A percentile compares a stretch with the other conserved stretches of the same genome.
These are phyloP conservation scores for Lepidurus apus DNA, from an alignment of 1,140 invertebrate genomes.

Conservation along the genomic window DNA sequence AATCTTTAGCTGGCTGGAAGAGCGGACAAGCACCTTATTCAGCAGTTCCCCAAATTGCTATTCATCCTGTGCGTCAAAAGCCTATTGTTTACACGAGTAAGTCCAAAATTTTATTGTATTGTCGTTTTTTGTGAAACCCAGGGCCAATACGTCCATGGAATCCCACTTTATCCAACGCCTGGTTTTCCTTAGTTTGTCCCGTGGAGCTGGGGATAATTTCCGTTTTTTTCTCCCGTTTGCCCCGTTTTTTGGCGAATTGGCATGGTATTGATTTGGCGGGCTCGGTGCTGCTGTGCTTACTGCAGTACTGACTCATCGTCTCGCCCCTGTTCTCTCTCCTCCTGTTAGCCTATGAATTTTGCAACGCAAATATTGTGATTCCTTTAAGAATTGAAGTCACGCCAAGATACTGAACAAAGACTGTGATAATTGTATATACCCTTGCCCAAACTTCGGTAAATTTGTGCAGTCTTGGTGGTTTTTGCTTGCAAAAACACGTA, in stretches of 20 bases:
- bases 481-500: neutral
- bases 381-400: neutral
- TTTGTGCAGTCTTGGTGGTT: neutral
- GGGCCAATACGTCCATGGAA: neutral
- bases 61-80: slow-evolving; percentile 9
- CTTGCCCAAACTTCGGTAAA: neutral
- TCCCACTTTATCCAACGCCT: neutral
- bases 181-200: neutral
- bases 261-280: slow-evolving; percentile 2
- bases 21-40: slow-evolving; percentile 17
- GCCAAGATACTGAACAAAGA: neutral
- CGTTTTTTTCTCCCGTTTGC: neutral
- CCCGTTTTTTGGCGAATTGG: neutral
- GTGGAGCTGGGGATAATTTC: neutral
- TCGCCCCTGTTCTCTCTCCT: neutral
- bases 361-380: neutral
- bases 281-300: slow-evolving; percentile 17
- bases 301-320: slow-evolving; percentile 18
- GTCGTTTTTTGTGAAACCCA: neutral
- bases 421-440: neutral
- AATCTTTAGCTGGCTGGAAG: slow-evolving; percentile 21
- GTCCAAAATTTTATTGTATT: neutral
- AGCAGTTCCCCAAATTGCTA: slow-evolving; percentile 13
- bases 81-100: slow-evolving; percentile 19
- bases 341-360: neutral